These are phyloP conservation scores for Benitochromis conjunctus DNA, from an alignment of 2,113 vertebrate genomes.

Conservation along the genomic window DNA sequence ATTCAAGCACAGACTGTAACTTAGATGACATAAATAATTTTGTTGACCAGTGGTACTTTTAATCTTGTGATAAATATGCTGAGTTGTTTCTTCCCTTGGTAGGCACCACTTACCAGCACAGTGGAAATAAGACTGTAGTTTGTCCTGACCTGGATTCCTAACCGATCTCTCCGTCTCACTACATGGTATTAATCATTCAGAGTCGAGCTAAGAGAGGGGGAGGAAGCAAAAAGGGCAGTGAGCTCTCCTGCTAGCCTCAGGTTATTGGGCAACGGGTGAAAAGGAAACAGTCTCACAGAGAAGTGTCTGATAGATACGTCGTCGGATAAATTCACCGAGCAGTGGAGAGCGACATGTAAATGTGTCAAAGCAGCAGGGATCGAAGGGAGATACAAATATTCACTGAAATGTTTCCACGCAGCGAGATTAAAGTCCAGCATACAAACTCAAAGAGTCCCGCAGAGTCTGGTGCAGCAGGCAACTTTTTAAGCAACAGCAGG, in stretches of 20 bases:
- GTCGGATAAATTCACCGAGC: background rate
- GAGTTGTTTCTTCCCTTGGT: background rate
- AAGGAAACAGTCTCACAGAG: background rate
- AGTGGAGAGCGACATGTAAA: background rate
- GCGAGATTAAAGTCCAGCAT: background rate
- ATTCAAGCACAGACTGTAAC: background rate
- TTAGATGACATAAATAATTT: background rate
- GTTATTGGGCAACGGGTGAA: slow-evolving; percentile 4
- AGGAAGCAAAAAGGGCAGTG: background rate
- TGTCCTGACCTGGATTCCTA: slow-evolving; percentile 53
- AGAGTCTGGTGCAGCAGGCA: background rate
- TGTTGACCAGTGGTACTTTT: background rate
- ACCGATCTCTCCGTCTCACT: slow-evolving; percentile 3
- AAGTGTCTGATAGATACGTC: background rate
- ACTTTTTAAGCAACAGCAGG: background rate
- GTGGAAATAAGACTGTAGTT: background rate
- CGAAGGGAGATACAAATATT: background rate
- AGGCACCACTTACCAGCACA: background rate
- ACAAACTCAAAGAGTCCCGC: background rate
- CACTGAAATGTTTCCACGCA: background rate
- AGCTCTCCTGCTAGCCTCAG: slow-evolving; percentile 21
- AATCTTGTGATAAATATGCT: background rate
- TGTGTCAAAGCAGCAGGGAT: background rate
- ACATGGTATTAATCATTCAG: slow-evolving; percentile 53
- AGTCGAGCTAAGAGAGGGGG: background rate